phyloP scores from a whole-genome alignment of 2,797 vertebrate genomes.

The Typhlichthys subterraneus region DNA sequence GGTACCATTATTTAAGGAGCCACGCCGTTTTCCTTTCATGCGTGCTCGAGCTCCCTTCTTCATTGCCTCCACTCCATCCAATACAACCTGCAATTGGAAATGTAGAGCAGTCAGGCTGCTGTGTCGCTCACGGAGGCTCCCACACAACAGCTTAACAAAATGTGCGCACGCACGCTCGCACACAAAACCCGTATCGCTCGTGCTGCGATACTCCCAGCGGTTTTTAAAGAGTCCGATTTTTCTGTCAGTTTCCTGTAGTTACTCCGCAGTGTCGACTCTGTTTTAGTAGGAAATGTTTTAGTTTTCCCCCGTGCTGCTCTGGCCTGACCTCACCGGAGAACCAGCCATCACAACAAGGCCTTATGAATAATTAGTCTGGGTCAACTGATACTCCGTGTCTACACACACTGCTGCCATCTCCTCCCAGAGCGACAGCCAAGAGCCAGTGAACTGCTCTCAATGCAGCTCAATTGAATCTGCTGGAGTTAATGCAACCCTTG shows the following conservation, averaged over 20 bases:
- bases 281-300: constrained; percentile 59
- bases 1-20: constrained; percentile 63
- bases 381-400: constrained; percentile 68
- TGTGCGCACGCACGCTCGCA: not conserved
- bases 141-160: constrained; percentile 5
- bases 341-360: constrained; percentile 69
- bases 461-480: constrained; percentile 63
- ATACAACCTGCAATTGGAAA: constrained; percentile 40
- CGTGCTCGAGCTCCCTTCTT: constrained; percentile 28
- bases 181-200: not conserved
- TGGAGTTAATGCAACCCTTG: constrained; percentile 44
- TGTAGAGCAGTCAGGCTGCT: constrained; percentile 25
- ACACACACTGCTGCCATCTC: constrained; percentile 54
- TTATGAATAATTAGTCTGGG: constrained; percentile 72
- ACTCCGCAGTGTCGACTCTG: constrained; percentile 32
- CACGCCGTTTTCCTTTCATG: constrained; percentile 38
- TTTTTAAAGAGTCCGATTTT: constrained; percentile 30
- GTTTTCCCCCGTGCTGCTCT: constrained; percentile 47
- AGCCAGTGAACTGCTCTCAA: constrained; percentile 61
- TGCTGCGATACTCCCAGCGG: not conserved
- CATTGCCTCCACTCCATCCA: constrained; percentile 31
- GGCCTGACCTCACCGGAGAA: constrained; percentile 52
- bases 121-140: constrained; percentile 14
- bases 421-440: constrained; percentile 48
- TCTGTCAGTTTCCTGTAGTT: constrained; percentile 35